phyloP scores from a whole-genome alignment of 2,113 vertebrate species.

The Caranx ignobilis region DNA sequence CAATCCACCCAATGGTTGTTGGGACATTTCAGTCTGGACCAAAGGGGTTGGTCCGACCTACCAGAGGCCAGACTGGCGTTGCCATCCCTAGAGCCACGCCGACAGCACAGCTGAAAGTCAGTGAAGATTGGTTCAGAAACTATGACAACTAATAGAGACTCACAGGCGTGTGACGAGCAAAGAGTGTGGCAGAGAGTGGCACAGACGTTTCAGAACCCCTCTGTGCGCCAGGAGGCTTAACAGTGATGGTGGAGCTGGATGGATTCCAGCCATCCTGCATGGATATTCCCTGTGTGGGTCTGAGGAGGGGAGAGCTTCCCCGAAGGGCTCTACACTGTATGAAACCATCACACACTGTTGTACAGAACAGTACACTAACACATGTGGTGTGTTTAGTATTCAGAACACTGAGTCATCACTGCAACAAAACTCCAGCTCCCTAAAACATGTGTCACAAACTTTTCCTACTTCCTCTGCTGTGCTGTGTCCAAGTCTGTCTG shows the following conservation, averaged over 20 bases:
- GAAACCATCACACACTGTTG: neutral
- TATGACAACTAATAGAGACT: neutral
- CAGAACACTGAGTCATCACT: neutral
- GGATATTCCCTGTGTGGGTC: slow-evolving; percentile 3
- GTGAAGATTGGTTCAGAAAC: neutral
- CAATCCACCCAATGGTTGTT: neutral
- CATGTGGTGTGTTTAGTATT: slow-evolving; percentile 6
- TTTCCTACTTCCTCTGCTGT: neutral
- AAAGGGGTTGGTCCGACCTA: neutral
- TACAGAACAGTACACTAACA: neutral
- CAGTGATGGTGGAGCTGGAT: slow-evolving; percentile 17
- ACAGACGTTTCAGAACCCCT: slow-evolving; percentile 18
- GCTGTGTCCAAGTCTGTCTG: neutral
- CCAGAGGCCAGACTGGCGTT: neutral
- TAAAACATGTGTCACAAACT: slow-evolving; percentile 5
- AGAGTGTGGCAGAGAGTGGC: neutral
- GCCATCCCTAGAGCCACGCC: neutral
- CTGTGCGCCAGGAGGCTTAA: slow-evolving; percentile 2
- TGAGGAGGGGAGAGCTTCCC: slow-evolving; percentile 9
- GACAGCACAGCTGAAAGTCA: neutral
- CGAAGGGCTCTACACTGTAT: neutral
- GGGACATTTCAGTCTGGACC: neutral
- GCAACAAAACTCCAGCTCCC: neutral
- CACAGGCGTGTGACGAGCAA: neutral
- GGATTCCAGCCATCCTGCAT: neutral